Base-by-base conservation (phyloP, 2,113 vertebrate genomes). In the Megaceryle torquata region DNA sequence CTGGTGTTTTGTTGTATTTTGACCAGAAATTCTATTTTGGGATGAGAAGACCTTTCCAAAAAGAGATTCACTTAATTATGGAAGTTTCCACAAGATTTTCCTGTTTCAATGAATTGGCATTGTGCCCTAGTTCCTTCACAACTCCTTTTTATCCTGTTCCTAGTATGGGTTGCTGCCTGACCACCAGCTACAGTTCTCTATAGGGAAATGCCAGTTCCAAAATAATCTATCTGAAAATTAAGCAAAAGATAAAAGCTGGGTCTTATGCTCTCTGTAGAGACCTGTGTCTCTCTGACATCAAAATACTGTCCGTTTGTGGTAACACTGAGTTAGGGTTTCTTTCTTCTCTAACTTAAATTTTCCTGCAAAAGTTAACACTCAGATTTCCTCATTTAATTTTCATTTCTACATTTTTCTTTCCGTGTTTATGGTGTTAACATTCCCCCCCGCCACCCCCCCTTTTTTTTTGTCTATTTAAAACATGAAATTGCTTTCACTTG, bases 391-490 rank as follows among this genome's bases (percentile, higher is more conserved):
- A 37, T 76, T 82, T 85, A 69, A 37, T 13, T 82, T 86, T 25
- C 5, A 28, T 12, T 41, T 44, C 13, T 61, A 13, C 8, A 25
- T 6, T 9, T 1, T 8, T 0, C 43, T 2, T 1, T 39, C 2
- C 44, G 7, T 69, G 13, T 74, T 69, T 65, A 4, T 33, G 31
- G 7, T 75, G 22, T 82, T 65, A 29, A 54, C 53, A 54, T 10
- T 9, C 41, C 3, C 13, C 15, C 1, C n/a, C n/a, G n/a, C n/a
- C n/a, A n/a, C n/a, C n/a, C 5, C 11, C 6, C 11, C 2, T 3
- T 11, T 15, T 25, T 57, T 46, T 50, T 5, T 15, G 7, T 43
- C 48, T 51, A 28, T 51, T 33, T 13, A 54, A 80, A 21, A 48
- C 17, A 17, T 37, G 19, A 39, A 44, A 31, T 15, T 82, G 26